Evolutionary conservation across 2,797 vertebrate genomes (phyloP).

Genomic region (Onychomys torridus): DNA sequence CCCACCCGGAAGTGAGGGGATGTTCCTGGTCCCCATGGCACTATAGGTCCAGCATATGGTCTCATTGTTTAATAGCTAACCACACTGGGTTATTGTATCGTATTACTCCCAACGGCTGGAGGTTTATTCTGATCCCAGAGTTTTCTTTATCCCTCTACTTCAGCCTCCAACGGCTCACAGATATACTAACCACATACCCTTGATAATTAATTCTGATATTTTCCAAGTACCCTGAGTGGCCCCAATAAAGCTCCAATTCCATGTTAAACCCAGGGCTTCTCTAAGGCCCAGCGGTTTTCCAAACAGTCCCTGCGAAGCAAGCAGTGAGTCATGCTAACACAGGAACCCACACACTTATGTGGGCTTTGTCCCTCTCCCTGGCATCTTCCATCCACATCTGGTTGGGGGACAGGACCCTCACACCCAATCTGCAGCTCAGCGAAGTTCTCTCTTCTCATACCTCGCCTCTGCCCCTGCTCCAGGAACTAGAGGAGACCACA

Average conservation of each 20-base stretch:
- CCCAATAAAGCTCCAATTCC: neutral
- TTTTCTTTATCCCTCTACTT: neutral
- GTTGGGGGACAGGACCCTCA: neutral
- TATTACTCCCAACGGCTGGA: neutral
- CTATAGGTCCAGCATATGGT: neutral
- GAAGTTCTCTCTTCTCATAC: neutral
- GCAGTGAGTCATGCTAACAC: neutral
- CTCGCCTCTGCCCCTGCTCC: neutral
- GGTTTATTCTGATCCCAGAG: neutral
- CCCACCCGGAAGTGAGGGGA: rapidly evolving
- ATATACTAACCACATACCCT: neutral
- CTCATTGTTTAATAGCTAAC: neutral
- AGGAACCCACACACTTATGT: neutral
- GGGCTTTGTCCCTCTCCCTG: neutral
- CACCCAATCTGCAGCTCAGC: neutral
- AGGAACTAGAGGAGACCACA: neutral
- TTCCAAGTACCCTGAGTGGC: neutral
- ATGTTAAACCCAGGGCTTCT: neutral
- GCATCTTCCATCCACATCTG: too few relatives aligned
- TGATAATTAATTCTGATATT: neutral
- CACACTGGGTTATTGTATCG: neutral
- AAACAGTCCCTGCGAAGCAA: neutral
- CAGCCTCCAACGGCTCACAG: neutral
- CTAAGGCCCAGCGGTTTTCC: neutral
- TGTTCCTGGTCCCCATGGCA: neutral